Conservation (phyloP, 2,797 vertebrate species). For the Protosalanx chinensis region DNA sequence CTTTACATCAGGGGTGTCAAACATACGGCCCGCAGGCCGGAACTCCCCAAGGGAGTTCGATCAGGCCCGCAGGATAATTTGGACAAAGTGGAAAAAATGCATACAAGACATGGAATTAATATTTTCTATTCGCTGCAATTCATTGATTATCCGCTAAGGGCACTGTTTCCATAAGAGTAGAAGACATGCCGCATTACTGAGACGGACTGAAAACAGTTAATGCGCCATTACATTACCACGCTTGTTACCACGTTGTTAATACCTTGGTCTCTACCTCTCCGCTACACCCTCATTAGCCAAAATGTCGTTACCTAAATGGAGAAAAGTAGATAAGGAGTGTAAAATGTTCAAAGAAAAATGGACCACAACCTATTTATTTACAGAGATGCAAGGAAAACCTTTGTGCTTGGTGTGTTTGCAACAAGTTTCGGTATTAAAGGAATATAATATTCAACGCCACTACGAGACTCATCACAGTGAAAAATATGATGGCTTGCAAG, state of each 20-base stretch:
- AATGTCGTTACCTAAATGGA: slow-evolving; percentile 12
- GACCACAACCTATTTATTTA: slow-evolving; percentile 22
- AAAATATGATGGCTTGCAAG: slow-evolving; percentile 14
- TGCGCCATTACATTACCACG: too few relatives aligned
- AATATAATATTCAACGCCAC: slow-evolving; percentile 26
- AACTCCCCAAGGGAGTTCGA: too few relatives aligned
- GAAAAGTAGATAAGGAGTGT: slow-evolving; percentile 30
- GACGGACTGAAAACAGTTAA: too few relatives aligned
- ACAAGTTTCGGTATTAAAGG: slow-evolving; percentile 21
- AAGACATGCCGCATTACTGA: too few relatives aligned
- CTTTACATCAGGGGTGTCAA: too few relatives aligned
- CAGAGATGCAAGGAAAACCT: slow-evolving; percentile 26
- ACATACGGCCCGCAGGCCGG: too few relatives aligned
- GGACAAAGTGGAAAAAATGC: too few relatives aligned
- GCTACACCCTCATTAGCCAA: slow-evolving; percentile 6
- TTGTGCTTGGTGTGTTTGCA: slow-evolving; percentile 25
- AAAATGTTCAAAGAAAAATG: slow-evolving; percentile 32
- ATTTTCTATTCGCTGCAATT: too few relatives aligned
- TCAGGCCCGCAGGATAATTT: too few relatives aligned
- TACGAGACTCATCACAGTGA: slow-evolving; percentile 18
- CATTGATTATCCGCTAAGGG: too few relatives aligned
- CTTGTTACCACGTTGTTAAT: background rate
- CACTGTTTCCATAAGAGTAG: too few relatives aligned
- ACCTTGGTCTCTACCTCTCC: slow-evolving; percentile 13
- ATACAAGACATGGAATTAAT: too few relatives aligned